phyloP scores from a whole-genome alignment of 2,113 vertebrate genomes.

The Pleuronectes platessa region DNA sequence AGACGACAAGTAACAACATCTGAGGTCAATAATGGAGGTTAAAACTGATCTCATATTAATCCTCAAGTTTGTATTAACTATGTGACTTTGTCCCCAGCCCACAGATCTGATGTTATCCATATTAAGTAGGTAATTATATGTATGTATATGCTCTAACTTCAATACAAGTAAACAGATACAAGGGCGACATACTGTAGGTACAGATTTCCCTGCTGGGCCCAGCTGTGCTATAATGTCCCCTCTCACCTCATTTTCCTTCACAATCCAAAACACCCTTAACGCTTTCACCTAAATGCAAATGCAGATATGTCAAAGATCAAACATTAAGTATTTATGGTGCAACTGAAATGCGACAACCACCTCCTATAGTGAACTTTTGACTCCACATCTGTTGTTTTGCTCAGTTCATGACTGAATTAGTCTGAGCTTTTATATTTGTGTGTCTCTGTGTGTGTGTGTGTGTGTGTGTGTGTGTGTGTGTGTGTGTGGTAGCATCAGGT shows the following conservation, averaged over 20 bases:
- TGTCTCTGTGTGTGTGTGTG: neutral
- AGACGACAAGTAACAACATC: neutral
- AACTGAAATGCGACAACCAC: constrained; percentile 18
- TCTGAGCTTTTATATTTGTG: neutral
- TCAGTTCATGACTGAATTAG: neutral
- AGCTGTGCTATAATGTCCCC: constrained; percentile 55
- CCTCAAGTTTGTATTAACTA: constrained; percentile 30
- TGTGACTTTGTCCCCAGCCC: constrained; percentile 58
- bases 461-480: constrained; percentile 1
- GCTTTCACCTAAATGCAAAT: constrained; percentile 12
- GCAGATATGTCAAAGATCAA: constrained; percentile 17
- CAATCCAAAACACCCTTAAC: neutral
- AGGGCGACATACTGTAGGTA: constrained; percentile 37
- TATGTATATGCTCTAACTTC: constrained; percentile 47
- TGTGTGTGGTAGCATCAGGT: constrained; percentile 48
- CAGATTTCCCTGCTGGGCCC: constrained; percentile 46
- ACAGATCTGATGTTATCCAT: constrained; percentile 33
- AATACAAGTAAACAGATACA: constrained; percentile 60
- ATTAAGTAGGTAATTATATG: constrained; percentile 59
- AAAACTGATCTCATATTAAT: constrained; percentile 3
- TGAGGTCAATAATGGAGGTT: neutral
- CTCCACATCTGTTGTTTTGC: constrained; percentile 62
- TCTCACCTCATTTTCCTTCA: constrained; percentile 25
- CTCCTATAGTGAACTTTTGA: constrained; percentile 20
- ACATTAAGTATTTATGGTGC: constrained; percentile 17